A percentile compares a stretch with the other conserved stretches of the same genome.
phyloP scores from a whole-genome alignment of 30 jellyfish, hydroid and myxozoan genomes.

The Aurelia sp. region DNA sequence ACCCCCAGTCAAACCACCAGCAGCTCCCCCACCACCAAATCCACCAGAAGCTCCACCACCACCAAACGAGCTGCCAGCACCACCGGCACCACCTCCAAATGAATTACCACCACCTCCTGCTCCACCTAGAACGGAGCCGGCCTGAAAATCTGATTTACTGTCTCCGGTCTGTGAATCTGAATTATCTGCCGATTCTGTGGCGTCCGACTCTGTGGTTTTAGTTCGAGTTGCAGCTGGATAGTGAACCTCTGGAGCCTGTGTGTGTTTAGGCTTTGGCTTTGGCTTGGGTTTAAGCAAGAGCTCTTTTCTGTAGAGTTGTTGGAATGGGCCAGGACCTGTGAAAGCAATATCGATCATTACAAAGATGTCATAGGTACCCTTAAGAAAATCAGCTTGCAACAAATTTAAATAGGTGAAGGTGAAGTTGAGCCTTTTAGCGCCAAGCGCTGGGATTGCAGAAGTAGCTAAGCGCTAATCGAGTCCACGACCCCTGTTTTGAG shows the following conservation, averaged over 20 bases:
- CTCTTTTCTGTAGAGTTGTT: slow-evolving; percentile 40
- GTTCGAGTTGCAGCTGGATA: slow-evolving; percentile 1
- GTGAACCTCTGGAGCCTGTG: neutral
- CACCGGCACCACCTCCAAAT: slow-evolving; percentile 15
- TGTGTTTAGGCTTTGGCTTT: slow-evolving; percentile 26
- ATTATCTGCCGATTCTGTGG: neutral
- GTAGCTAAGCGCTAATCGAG: too few species aligned
- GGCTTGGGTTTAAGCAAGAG: slow-evolving; percentile 46
- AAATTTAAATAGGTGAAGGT: too few species aligned
- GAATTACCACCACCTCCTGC: slow-evolving; percentile 23
- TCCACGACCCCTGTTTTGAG: too few species aligned
- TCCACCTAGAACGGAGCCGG: slow-evolving; percentile 17
- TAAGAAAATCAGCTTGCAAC: too few species aligned
- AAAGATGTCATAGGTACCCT: neutral
- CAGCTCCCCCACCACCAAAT: slow-evolving; percentile 23
- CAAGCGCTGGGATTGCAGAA: too few species aligned
- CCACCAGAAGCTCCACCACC: slow-evolving; percentile 25
- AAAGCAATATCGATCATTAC: neutral
- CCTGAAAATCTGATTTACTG: neutral
- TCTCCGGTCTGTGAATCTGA: neutral
- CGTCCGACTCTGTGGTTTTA: neutral
- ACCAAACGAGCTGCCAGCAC: neutral
- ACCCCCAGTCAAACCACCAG: slow-evolving; percentile 17
- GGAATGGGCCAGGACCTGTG: slow-evolving; percentile 46
- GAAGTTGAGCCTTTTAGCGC: too few species aligned